A percentile compares a stretch with the other conserved stretches of the same genome.
Conservation (phyloP, 2,888 invertebrate species). For the Rambutsinella grinnellia region DNA sequence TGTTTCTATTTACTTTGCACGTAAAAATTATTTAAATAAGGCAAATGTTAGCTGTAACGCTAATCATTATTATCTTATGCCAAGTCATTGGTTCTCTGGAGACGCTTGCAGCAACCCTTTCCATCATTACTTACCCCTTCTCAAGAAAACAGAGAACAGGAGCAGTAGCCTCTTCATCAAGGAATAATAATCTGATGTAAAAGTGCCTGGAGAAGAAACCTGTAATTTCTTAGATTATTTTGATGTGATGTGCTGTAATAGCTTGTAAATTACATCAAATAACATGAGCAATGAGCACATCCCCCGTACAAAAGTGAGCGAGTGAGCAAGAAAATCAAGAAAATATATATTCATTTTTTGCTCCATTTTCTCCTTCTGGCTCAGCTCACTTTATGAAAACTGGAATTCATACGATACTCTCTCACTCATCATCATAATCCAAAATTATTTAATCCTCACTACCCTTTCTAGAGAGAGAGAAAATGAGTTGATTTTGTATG, state of each 20-base stretch:
- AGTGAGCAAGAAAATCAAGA: too few relatives aligned
- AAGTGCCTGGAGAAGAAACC: neutral
- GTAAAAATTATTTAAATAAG: too few relatives aligned
- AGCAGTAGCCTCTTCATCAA: neutral
- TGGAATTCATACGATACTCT: constrained; percentile 43
- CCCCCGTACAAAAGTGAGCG: too few relatives aligned
- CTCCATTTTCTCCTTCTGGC: too few relatives aligned
- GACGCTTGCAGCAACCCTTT: neutral
- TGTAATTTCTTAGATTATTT: constrained; percentile 40
- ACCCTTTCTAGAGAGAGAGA: neutral
- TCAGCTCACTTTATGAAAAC: constrained; percentile 19
- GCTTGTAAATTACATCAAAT: constrained; percentile 47
- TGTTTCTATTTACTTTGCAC: too few relatives aligned
- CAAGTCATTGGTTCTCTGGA: too few relatives aligned
- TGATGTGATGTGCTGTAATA: constrained; percentile 42
- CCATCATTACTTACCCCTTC: neutral
- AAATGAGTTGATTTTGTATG: neutral
- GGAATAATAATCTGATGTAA: neutral
- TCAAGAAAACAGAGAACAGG: neutral
- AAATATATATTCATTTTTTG: neutral
- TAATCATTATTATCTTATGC: too few relatives aligned
- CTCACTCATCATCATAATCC: constrained; percentile 9
- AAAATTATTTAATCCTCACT: constrained; percentile 1
- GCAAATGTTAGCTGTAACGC: too few relatives aligned
- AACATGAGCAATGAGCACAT: constrained; percentile 43